Evolutionary conservation across 2,113 vertebrate genomes (phyloP).

Genomic region (Probosciger aterrimus): DNA sequence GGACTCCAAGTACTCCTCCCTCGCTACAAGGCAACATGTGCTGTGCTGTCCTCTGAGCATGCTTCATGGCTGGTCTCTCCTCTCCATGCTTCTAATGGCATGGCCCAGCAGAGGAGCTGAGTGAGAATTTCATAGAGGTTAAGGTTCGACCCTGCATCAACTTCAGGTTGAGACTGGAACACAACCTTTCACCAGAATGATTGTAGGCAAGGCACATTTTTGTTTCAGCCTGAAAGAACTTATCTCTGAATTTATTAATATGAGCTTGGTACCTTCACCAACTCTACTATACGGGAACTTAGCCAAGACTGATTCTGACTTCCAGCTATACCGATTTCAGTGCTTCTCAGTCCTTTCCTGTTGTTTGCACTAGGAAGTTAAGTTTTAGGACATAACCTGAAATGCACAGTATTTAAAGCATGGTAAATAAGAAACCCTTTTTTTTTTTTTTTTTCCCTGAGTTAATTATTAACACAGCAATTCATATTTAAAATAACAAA

Average conservation of each 20-base stretch:
- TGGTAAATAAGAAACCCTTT: neutral
- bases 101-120: neutral
- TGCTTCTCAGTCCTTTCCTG: neutral
- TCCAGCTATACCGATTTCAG: neutral
- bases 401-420: neutral
- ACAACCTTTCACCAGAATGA: rapidly evolving
- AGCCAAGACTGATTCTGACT: neutral
- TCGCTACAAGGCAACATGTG: rapidly evolving
- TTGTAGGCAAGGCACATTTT: neutral
- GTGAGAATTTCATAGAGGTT: neutral
- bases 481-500: neutral
- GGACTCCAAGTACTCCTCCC: neutral
- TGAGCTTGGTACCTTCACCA: neutral
- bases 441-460: neutral
- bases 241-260: neutral
- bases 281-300: neutral
- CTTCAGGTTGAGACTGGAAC: rapidly evolving
- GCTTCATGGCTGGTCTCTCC: neutral
- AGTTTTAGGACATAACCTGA: neutral
- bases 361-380: neutral
- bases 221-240: neutral
- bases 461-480: neutral
- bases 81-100: neutral
- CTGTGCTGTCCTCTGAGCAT: neutral
- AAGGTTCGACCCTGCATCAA: rapidly evolving